Conservation (phyloP, 2,888 invertebrate species). For the Apamea crenata region DNA sequence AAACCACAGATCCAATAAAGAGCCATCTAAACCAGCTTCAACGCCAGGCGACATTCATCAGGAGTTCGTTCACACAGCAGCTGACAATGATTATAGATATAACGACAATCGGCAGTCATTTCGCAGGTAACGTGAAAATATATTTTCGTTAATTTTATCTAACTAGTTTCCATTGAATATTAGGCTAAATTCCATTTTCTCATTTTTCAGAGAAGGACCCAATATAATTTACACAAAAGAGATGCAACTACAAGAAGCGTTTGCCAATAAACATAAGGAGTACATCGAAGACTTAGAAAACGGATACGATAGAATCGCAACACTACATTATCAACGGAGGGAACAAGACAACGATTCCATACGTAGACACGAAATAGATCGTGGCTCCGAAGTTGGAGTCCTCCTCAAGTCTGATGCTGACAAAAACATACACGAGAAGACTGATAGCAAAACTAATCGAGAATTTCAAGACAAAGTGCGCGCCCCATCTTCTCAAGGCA, state of each 20-base stretch:
- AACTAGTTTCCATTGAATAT: neutral
- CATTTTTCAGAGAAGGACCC: conserved; percentile 86
- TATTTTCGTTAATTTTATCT: neutral
- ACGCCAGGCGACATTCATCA: conserved; percentile 86
- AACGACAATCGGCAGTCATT: conserved; percentile 85
- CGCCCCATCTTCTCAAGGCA: conserved; percentile 84
- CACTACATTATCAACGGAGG: conserved; percentile 84
- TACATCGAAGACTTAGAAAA: conserved; percentile 91
- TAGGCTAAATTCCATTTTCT: neutral
- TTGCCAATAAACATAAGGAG: conserved; percentile 89
- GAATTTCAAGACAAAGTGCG: conserved; percentile 80
- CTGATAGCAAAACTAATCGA: conserved; percentile 77
- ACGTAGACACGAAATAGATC: conserved; percentile 94
- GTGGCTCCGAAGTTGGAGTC: conserved; percentile 92
- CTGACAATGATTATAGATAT: conserved; percentile 87
- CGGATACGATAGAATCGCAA: conserved; percentile 89
- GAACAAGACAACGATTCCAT: conserved; percentile 93
- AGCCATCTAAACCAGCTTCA: conserved; percentile 87
- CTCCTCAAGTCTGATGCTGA: conserved; percentile 85
- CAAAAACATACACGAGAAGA: conserved; percentile 77
- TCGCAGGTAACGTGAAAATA: conserved; percentile 77
- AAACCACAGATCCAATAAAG: conserved; percentile 89
- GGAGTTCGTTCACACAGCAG: conserved; percentile 87
- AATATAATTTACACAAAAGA: conserved; percentile 90
- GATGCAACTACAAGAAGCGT: conserved; percentile 88